These are phyloP conservation scores for Celastrina argiolus DNA, from an alignment of 2,888 invertebrate genomes.

Conservation along the genomic window DNA sequence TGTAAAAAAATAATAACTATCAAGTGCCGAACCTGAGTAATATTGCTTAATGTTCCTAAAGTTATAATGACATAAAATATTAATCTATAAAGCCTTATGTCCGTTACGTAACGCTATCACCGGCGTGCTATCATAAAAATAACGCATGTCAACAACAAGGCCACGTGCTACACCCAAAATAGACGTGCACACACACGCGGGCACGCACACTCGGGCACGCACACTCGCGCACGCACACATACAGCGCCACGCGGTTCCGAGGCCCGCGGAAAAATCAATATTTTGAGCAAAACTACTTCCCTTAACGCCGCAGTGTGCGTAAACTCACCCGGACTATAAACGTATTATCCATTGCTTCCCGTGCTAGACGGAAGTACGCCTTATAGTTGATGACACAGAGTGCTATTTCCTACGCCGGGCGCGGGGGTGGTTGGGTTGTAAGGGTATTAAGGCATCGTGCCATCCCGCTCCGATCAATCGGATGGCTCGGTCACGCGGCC, in stretches of 20 bases:
- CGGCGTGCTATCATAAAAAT: conserved; percentile 68
- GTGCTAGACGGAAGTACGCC: conserved; percentile 52
- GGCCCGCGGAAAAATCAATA: conserved; percentile 75
- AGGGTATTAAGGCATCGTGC: conserved; percentile 59
- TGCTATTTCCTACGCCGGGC: conserved; percentile 51
- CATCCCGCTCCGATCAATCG: conserved; percentile 74
- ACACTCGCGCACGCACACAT: conserved; percentile 43
- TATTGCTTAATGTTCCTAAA: neutral
- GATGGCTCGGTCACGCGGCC: conserved; percentile 64
- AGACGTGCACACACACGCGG: conserved; percentile 56
- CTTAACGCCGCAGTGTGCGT: conserved; percentile 63
- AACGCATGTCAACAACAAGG: conserved; percentile 73
- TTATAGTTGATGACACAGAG: conserved; percentile 57
- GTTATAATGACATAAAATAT: neutral
- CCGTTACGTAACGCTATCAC: conserved; percentile 61
- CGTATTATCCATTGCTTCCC: conserved; percentile 40
- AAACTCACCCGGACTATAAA: conserved; percentile 39
- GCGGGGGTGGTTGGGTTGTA: conserved; percentile 61
- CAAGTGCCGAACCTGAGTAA: too few relatives aligned
- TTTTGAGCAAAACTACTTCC: conserved; percentile 78
- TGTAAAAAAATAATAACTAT: too few relatives aligned
- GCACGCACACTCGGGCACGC: conserved; percentile 43
- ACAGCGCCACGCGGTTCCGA: conserved; percentile 49
- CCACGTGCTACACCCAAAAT: conserved; percentile 74
- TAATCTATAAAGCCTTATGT: conserved; percentile 17